These are phyloP conservation scores for Bostrychus sinensis DNA, from an alignment of 2,113 vertebrate genomes.

Conservation along the genomic window DNA sequence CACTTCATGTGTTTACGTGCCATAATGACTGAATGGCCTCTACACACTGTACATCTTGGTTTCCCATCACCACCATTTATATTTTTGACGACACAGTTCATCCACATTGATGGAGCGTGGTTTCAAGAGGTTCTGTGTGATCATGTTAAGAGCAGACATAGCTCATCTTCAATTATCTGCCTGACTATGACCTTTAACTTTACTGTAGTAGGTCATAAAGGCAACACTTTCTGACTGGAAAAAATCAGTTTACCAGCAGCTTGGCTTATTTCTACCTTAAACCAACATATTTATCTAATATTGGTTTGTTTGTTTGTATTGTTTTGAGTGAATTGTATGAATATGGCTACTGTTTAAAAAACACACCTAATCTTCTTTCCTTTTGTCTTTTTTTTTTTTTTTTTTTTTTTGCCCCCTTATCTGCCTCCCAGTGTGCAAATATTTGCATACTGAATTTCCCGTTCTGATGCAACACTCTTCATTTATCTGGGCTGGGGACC, in stretches of 20 bases:
- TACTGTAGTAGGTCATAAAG: not conserved
- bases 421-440: too few relatives aligned
- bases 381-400: too few relatives aligned
- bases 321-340: too few relatives aligned
- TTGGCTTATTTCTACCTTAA: not conserved
- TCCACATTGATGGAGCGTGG: not conserved
- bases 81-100: slow-evolving; percentile 2
- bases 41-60: slow-evolving; percentile 15
- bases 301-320: too few relatives aligned
- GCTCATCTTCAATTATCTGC: not conserved
- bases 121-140: not conserved
- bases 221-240: too few relatives aligned
- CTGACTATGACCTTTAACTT: slow-evolving; percentile 9
- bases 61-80: slow-evolving; percentile 21
- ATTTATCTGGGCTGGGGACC: too few relatives aligned
- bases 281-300: too few relatives aligned
- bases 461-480: too few relatives aligned
- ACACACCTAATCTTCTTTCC: too few relatives aligned
- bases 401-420: too few relatives aligned
- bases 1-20: slow-evolving; percentile 31
- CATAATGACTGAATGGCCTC: slow-evolving; percentile 28
- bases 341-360: too few relatives aligned
- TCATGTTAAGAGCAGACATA: not conserved
- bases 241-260: slow-evolving; percentile 5
- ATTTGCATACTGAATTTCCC: too few relatives aligned